Evolutionary conservation across 2,888 invertebrate species (phyloP).

Genomic region (Embidobia sp.): DNA sequence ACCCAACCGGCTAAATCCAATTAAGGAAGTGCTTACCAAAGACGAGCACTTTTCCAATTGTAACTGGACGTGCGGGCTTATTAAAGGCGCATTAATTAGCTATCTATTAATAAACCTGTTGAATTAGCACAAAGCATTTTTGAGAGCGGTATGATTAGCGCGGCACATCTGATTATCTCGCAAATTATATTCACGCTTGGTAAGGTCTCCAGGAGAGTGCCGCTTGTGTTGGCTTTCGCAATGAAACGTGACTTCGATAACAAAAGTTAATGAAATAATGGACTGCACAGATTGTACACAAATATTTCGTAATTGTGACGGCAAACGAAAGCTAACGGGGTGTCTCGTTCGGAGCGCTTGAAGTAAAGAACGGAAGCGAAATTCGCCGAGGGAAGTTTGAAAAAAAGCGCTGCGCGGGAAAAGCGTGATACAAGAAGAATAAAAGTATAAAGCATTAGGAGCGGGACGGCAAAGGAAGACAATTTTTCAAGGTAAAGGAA

Average conservation of each 20-base stretch:
- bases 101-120: conserved; percentile 29
- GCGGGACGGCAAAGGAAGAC: no score
- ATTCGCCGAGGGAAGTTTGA: conserved; percentile 25
- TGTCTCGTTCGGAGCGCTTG: conserved; percentile 17
- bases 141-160: no score
- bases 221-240: no score
- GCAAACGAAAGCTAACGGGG: conserved; percentile 1
- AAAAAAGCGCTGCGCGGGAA: conserved; percentile 22
- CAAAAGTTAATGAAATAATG: conserved; percentile 17
- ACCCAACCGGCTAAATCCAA: no score
- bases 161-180: no score
- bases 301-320: conserved; percentile 2
- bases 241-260: neutral
- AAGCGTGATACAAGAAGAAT: conserved; percentile 30
- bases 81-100: conserved; percentile 17
- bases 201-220: no score
- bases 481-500: conserved; percentile 45
- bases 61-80: conserved; percentile 11
- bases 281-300: neutral
- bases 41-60: no score
- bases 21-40: no score
- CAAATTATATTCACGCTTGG: no score
- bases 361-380: conserved; percentile 33
- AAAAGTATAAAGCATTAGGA: conserved; percentile 41
- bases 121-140: conserved; percentile 2